Conservation (phyloP, 2,888 invertebrate genomes). For the Pandemis heparana region DNA sequence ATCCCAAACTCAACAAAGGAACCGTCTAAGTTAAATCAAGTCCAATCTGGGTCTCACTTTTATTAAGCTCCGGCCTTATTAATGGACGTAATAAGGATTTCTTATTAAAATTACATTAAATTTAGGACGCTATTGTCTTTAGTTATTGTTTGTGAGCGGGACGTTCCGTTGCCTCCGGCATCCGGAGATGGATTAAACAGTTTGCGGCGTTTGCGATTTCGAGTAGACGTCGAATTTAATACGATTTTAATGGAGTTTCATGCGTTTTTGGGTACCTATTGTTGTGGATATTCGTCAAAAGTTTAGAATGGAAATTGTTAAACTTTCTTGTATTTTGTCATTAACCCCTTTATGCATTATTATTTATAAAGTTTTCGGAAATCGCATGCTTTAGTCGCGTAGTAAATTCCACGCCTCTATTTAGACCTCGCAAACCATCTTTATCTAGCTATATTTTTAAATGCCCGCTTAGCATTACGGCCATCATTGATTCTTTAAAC, state of each 20-base stretch:
- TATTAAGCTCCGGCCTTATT: slow-evolving; percentile 31
- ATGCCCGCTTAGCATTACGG: no score
- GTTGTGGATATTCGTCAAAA: background rate
- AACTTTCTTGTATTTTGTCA: no score
- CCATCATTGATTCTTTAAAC: no score
- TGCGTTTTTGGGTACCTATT: slow-evolving; percentile 1
- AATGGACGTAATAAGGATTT: slow-evolving; percentile 35
- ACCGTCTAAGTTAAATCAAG: slow-evolving; percentile 34
- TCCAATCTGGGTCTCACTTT: slow-evolving; percentile 33
- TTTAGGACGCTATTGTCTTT: slow-evolving; percentile 19
- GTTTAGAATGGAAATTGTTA: no score
- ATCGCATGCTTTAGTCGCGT: no score
- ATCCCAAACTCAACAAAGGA: slow-evolving; percentile 29
- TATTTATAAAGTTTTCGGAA: no score
- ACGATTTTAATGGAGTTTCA: slow-evolving; percentile 5
- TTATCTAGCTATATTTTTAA: no score
- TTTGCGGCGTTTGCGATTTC: background rate
- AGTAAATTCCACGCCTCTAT: no score
- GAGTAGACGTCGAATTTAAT: background rate
- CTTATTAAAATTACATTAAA: slow-evolving; percentile 40
- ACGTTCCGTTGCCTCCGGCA: slow-evolving; percentile 10
- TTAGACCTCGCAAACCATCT: no score
- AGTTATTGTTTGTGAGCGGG: slow-evolving; percentile 31
- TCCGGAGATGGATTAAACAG: slow-evolving; percentile 14
- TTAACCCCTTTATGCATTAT: no score